Evolutionary conservation across 2,797 vertebrate genomes (phyloP).

Genomic region (Myripristis murdjan): DNA sequence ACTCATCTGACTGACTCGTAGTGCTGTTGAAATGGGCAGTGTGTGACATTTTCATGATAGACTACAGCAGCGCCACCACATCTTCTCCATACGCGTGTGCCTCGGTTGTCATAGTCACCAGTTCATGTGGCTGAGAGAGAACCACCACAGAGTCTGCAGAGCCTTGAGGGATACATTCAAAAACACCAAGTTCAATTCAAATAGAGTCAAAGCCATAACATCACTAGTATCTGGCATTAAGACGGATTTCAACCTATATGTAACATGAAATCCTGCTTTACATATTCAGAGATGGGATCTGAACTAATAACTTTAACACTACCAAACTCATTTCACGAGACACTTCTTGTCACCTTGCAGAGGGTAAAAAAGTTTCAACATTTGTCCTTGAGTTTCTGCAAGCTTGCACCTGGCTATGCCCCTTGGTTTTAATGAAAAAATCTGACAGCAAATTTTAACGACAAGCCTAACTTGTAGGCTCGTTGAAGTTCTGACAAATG

Average conservation of each 20-base stretch:
- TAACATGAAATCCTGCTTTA: background rate
- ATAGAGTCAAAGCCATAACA: background rate
- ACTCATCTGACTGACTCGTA: constrained; percentile 12
- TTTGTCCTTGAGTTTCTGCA: constrained; percentile 11
- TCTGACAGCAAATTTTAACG: constrained; percentile 25
- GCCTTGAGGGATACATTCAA: constrained; percentile 54
- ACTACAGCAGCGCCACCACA: constrained; percentile 86
- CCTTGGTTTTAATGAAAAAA: constrained; percentile 25
- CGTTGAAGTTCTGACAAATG: background rate
- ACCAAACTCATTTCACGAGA: background rate
- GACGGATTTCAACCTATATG: background rate
- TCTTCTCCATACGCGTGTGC: constrained; percentile 85
- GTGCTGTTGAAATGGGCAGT: constrained; percentile 27
- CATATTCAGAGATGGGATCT: background rate
- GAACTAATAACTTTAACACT: background rate
- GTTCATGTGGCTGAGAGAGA: constrained; percentile 84
- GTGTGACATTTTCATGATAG: constrained; percentile 19
- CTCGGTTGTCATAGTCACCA: constrained; percentile 87
- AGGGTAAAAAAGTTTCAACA: background rate
- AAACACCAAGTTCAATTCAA: constrained; percentile 18
- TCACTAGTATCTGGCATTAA: background rate
- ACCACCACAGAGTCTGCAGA: constrained; percentile 85
- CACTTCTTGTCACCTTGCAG: background rate
- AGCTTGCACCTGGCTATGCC: background rate
- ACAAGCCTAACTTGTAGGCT: no score